These are phyloP conservation scores for Allobates femoralis DNA, from an alignment of 2,797 vertebrate species.

Conservation along the genomic window DNA sequence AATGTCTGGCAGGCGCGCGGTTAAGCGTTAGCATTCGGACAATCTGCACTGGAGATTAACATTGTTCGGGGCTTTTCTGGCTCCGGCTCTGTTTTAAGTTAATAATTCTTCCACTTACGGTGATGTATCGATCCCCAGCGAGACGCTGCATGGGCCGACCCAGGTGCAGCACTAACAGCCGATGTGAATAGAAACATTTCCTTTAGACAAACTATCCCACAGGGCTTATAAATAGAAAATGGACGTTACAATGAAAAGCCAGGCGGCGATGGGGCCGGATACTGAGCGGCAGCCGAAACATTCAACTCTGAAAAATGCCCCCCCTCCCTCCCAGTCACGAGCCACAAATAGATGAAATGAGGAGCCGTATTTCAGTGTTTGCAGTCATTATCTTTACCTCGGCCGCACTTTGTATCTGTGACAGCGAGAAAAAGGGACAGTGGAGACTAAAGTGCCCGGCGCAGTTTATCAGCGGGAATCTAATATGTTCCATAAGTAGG, in stretches of 20 bases:
- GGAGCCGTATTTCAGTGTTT: conserved; percentile 86
- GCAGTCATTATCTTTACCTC: conserved; percentile 92
- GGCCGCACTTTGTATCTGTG: conserved; percentile 96
- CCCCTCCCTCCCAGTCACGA: conserved; percentile 89
- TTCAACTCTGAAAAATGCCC: conserved; percentile 88
- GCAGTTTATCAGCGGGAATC: conserved; percentile 99
- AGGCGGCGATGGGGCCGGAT: conserved; percentile 86
- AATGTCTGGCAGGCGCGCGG: conserved; percentile 79
- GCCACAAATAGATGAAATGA: conserved; percentile 97
- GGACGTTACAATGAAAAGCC: conserved; percentile 89
- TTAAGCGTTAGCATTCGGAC: conserved; percentile 76
- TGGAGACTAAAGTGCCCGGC: conserved; percentile 83
- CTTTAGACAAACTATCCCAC: conserved; percentile 96
- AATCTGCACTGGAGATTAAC: conserved; percentile 80
- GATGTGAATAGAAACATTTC: conserved; percentile 98
- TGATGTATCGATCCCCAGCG: conserved; percentile 93
- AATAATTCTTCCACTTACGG: conserved; percentile 81
- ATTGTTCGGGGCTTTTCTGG: conserved; percentile 79
- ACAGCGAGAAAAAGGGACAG: conserved; percentile 84
- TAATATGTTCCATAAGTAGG: conserved; percentile 96
- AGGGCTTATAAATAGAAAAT: conserved; percentile 94
- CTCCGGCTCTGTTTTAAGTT: conserved; percentile 79
- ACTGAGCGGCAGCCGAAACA: conserved; percentile 89
- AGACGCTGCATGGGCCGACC: conserved; percentile 88
- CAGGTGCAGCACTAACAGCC: conserved; percentile 97